Evolutionary conservation across 1,140 invertebrate genomes (phyloP).

Genomic region (Drosophila oshimai): DNA sequence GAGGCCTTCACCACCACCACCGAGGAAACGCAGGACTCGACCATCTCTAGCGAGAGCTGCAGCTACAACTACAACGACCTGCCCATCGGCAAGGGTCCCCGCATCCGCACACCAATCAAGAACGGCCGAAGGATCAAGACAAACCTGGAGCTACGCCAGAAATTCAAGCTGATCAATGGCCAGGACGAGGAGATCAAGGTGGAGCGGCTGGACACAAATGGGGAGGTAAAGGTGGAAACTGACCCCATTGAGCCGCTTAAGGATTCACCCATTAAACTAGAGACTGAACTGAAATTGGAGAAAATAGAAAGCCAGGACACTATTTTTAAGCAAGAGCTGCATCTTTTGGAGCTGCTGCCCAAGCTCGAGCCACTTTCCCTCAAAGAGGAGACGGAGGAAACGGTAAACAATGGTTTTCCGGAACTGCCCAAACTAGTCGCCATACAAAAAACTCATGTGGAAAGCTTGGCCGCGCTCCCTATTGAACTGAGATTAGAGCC

Average conservation of each 20-base stretch:
- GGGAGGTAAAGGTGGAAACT: not conserved
- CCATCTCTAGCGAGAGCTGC: conserved; percentile 66
- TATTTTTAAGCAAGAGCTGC: conserved; percentile 34
- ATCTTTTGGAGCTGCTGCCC: conserved; percentile 38
- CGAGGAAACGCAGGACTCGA: conserved; percentile 73
- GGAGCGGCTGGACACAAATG: not conserved
- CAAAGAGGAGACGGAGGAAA: conserved; percentile 31
- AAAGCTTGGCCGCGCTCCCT: conserved; percentile 11
- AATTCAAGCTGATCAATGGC: conserved; percentile 31
- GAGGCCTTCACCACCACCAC: conserved; percentile 69
- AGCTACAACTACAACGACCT: conserved; percentile 50
- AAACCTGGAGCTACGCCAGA: conserved; percentile 67
- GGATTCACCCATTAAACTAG: conserved; percentile 47
- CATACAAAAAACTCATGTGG: conserved; percentile 44
- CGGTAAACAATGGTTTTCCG: conserved; percentile 17
- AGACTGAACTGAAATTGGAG: conserved; percentile 53
- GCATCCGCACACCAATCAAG: conserved; percentile 74
- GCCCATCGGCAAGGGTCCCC: conserved; percentile 70
- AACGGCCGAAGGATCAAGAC: conserved; percentile 68
- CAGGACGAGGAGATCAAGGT: conserved; percentile 24
- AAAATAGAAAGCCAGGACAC: conserved; percentile 23
- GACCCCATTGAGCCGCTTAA: not conserved
- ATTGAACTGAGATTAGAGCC: conserved; percentile 52
- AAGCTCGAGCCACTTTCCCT: conserved; percentile 48
- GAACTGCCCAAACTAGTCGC: conserved; percentile 68